Evolutionary conservation across 2,888 invertebrate species (phyloP).

Genomic region (Schizaphis graminum): DNA sequence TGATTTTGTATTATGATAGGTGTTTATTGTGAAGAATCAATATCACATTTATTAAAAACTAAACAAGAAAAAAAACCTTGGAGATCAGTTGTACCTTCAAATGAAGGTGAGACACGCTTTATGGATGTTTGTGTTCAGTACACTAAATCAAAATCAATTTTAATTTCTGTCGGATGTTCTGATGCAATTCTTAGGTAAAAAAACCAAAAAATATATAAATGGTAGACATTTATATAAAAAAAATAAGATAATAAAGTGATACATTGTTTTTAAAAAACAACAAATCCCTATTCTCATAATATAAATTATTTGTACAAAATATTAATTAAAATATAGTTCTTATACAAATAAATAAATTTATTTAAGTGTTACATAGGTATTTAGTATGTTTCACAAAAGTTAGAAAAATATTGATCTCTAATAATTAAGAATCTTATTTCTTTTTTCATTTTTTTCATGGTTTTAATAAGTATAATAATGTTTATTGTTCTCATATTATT

Average conservation of each 20-base stretch:
- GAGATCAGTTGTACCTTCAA: constrained; percentile 65
- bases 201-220: not conserved
- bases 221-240: not conserved
- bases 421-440: too few relatives aligned
- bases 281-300: too few relatives aligned
- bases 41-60: constrained; percentile 67
- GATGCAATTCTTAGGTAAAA: constrained; percentile 78
- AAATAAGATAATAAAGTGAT: not conserved
- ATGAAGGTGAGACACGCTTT: constrained; percentile 82
- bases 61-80: constrained; percentile 66
- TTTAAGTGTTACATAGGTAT: too few relatives aligned
- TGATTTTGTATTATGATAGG: constrained; percentile 3
- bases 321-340: too few relatives aligned
- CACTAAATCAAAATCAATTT: constrained; percentile 40
- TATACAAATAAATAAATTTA: too few relatives aligned
- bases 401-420: too few relatives aligned
- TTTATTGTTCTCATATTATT: too few relatives aligned
- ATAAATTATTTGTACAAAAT: too few relatives aligned
- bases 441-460: too few relatives aligned
- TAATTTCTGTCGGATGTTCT: constrained; percentile 77
- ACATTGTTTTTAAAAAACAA: not conserved
- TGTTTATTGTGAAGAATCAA: constrained; percentile 66
- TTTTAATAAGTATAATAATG: too few relatives aligned
- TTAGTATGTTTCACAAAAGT: too few relatives aligned
- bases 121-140: constrained; percentile 76